Conservation (phyloP, 2,797 vertebrate species). For the Etheostoma perlongum region DNA sequence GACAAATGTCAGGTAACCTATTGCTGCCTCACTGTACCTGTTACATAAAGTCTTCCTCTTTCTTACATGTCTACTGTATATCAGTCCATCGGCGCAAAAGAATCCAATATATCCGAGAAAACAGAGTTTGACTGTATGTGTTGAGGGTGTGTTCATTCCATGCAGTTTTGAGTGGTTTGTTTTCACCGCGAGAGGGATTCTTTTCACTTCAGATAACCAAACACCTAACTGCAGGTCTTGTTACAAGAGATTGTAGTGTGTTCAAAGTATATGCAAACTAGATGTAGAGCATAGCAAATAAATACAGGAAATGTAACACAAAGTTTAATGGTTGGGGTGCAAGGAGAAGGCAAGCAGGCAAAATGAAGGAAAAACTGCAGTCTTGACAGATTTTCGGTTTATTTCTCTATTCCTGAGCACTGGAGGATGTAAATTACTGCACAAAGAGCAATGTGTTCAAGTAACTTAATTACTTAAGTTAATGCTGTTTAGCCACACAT, state of each 20-base stretch:
- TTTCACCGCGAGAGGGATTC: neutral
- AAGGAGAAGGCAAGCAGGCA: neutral
- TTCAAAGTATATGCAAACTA: neutral
- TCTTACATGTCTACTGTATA: neutral
- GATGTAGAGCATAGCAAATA: neutral
- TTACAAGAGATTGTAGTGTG: neutral
- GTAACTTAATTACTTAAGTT: neutral
- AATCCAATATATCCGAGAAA: constrained; percentile 9
- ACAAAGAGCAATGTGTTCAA: neutral
- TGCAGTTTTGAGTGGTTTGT: neutral
- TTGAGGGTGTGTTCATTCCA: constrained; percentile 35
- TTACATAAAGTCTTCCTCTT: neutral
- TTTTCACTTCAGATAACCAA: constrained; percentile 28
- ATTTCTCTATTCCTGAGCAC: neutral
- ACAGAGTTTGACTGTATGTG: constrained; percentile 1
- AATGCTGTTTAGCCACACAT: neutral
- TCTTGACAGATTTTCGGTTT: constrained; percentile 4
- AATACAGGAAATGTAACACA: constrained; percentile 1
- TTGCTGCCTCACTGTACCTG: neutral
- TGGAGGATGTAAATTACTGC: neutral
- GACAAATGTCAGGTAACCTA: constrained; percentile 9
- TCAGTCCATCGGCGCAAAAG: neutral
- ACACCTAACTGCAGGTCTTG: neutral
- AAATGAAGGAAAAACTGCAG: constrained; percentile 2
- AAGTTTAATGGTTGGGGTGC: neutral